Evolutionary conservation across 2,888 invertebrate genomes (phyloP).

Genomic region (Buathra laborator): DNA sequence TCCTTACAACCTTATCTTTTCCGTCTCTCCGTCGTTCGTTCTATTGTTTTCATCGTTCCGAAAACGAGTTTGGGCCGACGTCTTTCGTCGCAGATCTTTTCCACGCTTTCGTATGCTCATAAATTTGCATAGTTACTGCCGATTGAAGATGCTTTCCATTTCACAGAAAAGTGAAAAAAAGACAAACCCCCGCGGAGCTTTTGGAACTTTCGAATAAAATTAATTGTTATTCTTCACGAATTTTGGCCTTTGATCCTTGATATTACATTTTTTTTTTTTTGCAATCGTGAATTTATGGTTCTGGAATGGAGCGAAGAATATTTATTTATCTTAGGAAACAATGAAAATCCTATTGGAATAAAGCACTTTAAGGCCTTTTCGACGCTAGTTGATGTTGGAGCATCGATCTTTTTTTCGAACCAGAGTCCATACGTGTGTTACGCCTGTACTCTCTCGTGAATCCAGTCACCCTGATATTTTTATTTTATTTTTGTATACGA

Average conservation of each 20-base stretch:
- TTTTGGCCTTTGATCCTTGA: conserved; percentile 23
- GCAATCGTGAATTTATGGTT: background rate
- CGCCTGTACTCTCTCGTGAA: background rate
- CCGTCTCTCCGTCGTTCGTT: background rate
- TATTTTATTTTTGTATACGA: background rate
- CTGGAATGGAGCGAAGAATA: background rate
- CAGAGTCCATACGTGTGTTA: background rate
- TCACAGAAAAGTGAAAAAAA: conserved; percentile 23
- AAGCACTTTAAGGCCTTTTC: background rate
- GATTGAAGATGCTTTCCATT: conserved; percentile 34
- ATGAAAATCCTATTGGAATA: background rate
- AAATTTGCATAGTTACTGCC: conserved; percentile 32
- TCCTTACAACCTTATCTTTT: conserved; percentile 24
- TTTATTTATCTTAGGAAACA: background rate
- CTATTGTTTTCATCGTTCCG: background rate
- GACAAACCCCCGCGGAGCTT: background rate
- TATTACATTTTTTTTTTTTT: background rate
- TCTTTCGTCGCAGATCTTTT: conserved; percentile 18
- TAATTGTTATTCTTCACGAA: conserved; percentile 7
- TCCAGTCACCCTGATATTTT: background rate
- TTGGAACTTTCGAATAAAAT: conserved; percentile 14
- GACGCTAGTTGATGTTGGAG: background rate
- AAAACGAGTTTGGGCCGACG: background rate
- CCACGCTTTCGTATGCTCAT: conserved; percentile 43
- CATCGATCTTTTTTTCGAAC: background rate